A percentile compares a stretch with the other conserved stretches of the same genome.
These are phyloP conservation scores for Antigone vipio DNA, from an alignment of 2,113 vertebrate genomes.

Conservation along the genomic window DNA sequence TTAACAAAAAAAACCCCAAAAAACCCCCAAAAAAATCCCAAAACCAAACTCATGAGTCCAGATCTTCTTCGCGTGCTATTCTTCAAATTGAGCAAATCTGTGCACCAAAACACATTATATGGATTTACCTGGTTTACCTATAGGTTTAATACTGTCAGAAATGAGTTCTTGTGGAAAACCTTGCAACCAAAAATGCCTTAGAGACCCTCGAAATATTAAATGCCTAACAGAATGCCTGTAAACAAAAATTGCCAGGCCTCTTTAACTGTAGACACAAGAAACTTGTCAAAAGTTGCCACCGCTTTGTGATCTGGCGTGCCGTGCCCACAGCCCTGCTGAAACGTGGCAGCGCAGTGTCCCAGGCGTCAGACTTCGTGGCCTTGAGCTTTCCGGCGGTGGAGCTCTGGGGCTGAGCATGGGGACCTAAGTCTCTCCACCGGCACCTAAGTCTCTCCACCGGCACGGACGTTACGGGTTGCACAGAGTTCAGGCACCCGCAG, in stretches of 20 bases:
- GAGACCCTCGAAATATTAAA: neutral
- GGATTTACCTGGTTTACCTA: neutral
- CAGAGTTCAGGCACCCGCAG: neutral
- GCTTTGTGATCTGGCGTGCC: rapidly evolving
- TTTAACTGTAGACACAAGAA: neutral
- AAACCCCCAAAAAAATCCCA: neutral
- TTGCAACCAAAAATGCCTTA: neutral
- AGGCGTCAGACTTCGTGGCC: neutral
- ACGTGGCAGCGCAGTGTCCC: rapidly evolving
- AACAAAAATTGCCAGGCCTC: neutral
- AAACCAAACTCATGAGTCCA: neutral
- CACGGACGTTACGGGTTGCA: rapidly evolving
- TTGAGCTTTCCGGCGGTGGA: neutral
- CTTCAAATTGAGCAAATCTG: neutral
- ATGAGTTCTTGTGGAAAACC: neutral
- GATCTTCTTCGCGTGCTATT: neutral
- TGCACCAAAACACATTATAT: neutral
- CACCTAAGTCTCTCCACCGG: neutral
- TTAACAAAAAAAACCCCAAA: neutral
- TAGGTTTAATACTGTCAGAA: neutral
- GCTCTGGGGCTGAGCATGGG: neutral
- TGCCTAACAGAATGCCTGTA: neutral
- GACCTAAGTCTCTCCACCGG: neutral
- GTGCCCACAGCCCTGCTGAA: rapidly evolving
- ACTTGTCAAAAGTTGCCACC: neutral